Evolutionary conservation across 2,797 vertebrate genomes (phyloP).

Genomic region (Xenopus petersii): DNA sequence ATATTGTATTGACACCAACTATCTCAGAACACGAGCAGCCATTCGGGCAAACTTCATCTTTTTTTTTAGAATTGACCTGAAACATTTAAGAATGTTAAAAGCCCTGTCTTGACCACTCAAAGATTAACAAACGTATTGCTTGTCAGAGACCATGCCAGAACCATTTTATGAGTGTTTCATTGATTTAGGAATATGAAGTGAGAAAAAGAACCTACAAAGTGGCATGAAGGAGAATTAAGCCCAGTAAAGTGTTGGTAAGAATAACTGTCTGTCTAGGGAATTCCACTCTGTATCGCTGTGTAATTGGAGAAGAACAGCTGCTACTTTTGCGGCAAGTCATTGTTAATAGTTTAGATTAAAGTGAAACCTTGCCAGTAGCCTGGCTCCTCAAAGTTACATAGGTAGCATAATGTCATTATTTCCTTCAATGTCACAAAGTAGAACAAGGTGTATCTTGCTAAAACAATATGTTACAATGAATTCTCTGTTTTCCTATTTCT

Average conservation of each 20-base stretch:
- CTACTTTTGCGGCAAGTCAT: background rate
- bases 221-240: background rate
- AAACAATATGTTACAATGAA: too few relatives aligned
- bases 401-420: conserved; percentile 34
- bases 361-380: conserved; percentile 18
- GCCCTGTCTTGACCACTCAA: background rate
- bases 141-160: background rate
- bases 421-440: too few relatives aligned
- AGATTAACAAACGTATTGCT: background rate
- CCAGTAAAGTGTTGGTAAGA: background rate
- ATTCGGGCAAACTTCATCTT: background rate
- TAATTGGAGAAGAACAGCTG: conserved; percentile 12
- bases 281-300: background rate
- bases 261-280: conserved; percentile 1
- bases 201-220: background rate
- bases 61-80: background rate
- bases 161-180: too few relatives aligned
- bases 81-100: background rate
- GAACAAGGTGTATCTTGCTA: too few relatives aligned
- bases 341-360: conserved; percentile 14
- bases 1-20: too few relatives aligned
- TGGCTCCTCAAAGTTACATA: conserved; percentile 29
- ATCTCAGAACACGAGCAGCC: too few relatives aligned
- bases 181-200: background rate
- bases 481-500: too few relatives aligned